Evolutionary conservation across 2,888 invertebrate genomes (phyloP), one percentile per base, ranked within the genome.

Genomic region (Strigamia transsilvanica): DNA sequence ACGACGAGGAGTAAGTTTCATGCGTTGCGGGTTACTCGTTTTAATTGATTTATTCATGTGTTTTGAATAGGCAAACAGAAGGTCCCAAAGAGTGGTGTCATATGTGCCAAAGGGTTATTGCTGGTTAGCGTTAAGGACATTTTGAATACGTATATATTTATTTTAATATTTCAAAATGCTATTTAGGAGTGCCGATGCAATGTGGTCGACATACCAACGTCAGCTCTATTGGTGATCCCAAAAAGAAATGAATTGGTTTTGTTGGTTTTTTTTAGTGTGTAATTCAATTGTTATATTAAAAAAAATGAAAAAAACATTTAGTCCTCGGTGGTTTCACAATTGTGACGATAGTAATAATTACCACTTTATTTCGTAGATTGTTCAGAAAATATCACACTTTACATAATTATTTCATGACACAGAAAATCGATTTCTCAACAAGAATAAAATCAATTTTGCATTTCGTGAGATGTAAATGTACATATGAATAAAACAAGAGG

Each of bases 81-180:
- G 3, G 6, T 21, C 6, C 10, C 9, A 61, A 61, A 61, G 23
- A 46, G 46, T 46, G 61, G 21, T 61, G 61, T 18, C 23, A 61
- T 23, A 61, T 61, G 61, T 61, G 61, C 18, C 61, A 61, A 6
- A 61, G 61, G 7, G 61, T 61, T n/a, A 61, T 61, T 23, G 21
- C 1, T 61, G 61, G 61, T 61, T 61, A 61, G 61, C 0, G 0
- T 51, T 18, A 51, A 51, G 12, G 18, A 18, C 18, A 23, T 18
- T 56, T 21, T 0, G 9, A 18, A 3, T 23, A 2, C 3, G 1
- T 61, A 21, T 61, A 9, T n/a, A 21, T 46, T 10, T 46, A 6
- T 42, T 15, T 42, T 18, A 18, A 61, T 3, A 61, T 61, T 61
- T 61, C 51, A 51, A 61, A 5, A 18, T 18, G 10, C 18, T 61